These are phyloP conservation scores for Palythoa grandis DNA, from an alignment of 92 coral and sea anemone genomes.

Conservation along the genomic window DNA sequence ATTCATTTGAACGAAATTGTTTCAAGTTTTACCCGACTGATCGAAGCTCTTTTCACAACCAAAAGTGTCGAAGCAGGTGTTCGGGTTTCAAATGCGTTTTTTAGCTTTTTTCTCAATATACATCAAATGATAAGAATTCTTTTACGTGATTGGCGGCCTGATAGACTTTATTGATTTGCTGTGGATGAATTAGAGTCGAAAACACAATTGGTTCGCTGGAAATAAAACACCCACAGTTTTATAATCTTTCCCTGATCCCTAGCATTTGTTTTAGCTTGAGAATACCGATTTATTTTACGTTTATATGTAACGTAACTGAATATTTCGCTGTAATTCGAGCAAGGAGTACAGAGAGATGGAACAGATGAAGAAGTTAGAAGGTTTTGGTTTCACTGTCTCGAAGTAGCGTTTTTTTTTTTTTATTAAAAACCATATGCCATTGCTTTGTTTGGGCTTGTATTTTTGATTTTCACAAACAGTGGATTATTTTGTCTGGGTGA, in stretches of 20 bases:
- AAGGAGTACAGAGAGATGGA: neutral
- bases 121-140: slow-evolving; percentile 37
- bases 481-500: slow-evolving; percentile 10
- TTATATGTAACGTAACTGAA: neutral
- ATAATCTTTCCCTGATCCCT: neutral
- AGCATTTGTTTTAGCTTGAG: slow-evolving; percentile 2
- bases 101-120: neutral
- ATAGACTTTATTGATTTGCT: slow-evolving; percentile 1
- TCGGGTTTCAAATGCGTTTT: slow-evolving; percentile 19
- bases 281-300: neutral
- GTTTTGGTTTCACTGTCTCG: neutral
- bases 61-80: slow-evolving; percentile 29
- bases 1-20: neutral
- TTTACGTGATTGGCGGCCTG: slow-evolving; percentile 26
- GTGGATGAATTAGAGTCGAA: neutral
- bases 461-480: slow-evolving; percentile 14
- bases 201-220: slow-evolving; percentile 24
- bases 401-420: neutral
- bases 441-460: neutral
- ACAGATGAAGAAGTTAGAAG: neutral
- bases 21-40: neutral
- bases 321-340: neutral
- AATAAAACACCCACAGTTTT: slow-evolving; percentile 9
- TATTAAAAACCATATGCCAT: neutral
- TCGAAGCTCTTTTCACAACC: neutral